Base-by-base conservation (phyloP, 1,140 invertebrate genomes). In the Conus ventricosus region DNA sequence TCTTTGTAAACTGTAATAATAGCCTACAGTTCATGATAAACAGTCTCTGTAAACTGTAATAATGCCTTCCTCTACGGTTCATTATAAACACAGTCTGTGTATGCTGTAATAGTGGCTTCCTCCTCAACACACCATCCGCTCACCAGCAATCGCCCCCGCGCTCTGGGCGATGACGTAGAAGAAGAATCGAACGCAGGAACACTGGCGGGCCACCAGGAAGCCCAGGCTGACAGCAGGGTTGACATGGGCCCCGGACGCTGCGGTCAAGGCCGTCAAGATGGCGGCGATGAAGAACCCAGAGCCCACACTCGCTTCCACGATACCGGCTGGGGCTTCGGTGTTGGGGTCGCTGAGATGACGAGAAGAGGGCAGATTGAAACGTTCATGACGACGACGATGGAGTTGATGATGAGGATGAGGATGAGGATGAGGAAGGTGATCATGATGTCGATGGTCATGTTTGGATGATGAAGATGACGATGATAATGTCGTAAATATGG, bases 121-220 rank as follows among this genome's bases (percentile, higher is more conserved):
- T 39, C 39, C 39, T 39, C 39, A 39, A 63, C 60, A 63, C n/a
- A 76, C 15, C 20, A n/a, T 20, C 71, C 10, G 20, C 55, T 86
- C n/a, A 86, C 85, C 85, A 8, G 92, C 80, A 2, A 94, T 90
- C 13, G 91, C 90, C 17, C 93, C 94, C 13, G 91, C 25, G 63
- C 88, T 90, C 89, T 95, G 94, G n/a, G 90, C 90, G 10, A 94
- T 54, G 17, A 93, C 82, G 85, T 94, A 95, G 88, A 97, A 96
- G 15, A 97, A 54, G 0, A 96, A 96, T 93, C 97, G 97, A 1
- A 98, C 93, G 5, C 98, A 92, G 90, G 96, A 97, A 85, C 98
- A 97, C 91, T 98, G 96, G 27, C 97, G 97, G 25, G 97, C 97
- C 10, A 97, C 95, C 6, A 95, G 89, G 82, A 94, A 93, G 2